Conservation (phyloP, 1,140 invertebrate genomes). For the Theocolax elegans region DNA sequence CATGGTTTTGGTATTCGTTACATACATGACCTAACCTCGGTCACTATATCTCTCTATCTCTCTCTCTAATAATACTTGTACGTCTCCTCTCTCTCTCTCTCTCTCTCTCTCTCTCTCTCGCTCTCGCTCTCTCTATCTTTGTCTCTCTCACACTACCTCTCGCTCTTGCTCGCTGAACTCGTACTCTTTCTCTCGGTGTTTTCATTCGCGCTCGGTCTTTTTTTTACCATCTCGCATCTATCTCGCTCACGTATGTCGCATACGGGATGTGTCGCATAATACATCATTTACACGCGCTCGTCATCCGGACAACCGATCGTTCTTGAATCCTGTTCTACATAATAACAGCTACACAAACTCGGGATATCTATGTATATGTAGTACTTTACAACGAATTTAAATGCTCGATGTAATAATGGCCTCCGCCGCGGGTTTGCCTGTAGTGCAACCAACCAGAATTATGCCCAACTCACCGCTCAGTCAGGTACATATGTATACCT, state of each 20-base stretch:
- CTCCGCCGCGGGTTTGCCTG: slow-evolving; percentile 12
- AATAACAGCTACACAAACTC: too few relatives aligned
- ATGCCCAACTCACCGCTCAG: slow-evolving; percentile 8
- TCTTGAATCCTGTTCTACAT: too few relatives aligned
- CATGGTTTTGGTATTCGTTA: background rate
- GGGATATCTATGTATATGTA: too few relatives aligned
- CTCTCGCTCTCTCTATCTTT: too few relatives aligned
- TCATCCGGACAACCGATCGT: too few relatives aligned
- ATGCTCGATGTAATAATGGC: slow-evolving; percentile 25
- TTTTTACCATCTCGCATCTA: too few relatives aligned
- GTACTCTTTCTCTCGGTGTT: background rate
- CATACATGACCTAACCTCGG: slow-evolving; percentile 32
- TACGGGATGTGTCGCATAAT: too few relatives aligned
- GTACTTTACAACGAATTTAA: background rate
- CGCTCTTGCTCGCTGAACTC: background rate
- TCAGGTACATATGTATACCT: slow-evolving; percentile 3
- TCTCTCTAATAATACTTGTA: background rate
- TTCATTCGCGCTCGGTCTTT: slow-evolving; percentile 9
- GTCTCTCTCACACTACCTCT: background rate
- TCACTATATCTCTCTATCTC: background rate
- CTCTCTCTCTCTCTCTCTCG: too few relatives aligned
- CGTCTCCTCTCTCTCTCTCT: too few relatives aligned
- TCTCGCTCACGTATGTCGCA: too few relatives aligned
- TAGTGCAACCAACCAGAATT: slow-evolving; percentile 1
- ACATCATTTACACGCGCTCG: too few relatives aligned